Percentiles rank a stretch among this genome's conserved stretches.
Evolutionary conservation across 2,797 vertebrate genomes (phyloP).

Genomic region (Melanitta fusca): DNA sequence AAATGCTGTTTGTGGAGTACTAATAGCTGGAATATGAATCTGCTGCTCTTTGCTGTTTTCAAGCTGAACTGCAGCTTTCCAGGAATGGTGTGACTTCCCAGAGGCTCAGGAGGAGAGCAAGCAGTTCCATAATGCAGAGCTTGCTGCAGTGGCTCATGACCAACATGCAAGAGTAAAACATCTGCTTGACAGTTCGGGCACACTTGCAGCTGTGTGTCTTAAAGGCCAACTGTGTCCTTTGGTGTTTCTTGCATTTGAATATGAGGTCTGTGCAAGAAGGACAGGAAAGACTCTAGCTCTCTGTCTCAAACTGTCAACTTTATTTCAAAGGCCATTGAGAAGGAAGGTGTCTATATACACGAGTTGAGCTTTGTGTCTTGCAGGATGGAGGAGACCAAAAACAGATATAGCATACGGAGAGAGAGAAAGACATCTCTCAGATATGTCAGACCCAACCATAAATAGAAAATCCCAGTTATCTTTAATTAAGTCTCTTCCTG

Average conservation of each 20-base stretch:
- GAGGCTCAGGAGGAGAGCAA: not conserved
- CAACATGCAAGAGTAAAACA: not conserved
- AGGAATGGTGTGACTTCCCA: not conserved
- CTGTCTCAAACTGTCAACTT: not conserved
- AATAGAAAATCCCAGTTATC: not conserved
- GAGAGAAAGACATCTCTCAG: not conserved
- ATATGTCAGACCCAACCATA: not conserved
- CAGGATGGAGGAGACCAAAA: not conserved
- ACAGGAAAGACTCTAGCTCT: not conserved
- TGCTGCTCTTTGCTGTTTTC: not conserved
- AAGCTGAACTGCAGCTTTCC: not conserved
- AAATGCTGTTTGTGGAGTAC: not conserved
- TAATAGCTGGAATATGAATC: not conserved
- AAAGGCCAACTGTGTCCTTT: not conserved
- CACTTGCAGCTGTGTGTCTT: not conserved
- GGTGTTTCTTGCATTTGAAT: not conserved
- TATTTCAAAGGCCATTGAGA: not conserved
- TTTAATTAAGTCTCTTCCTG: slow-evolving; percentile 29
- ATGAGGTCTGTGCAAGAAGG: not conserved
- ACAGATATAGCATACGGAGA: not conserved
- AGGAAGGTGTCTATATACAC: not conserved
- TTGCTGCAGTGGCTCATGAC: not conserved
- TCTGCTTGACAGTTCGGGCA: not conserved
- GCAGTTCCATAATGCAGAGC: not conserved
- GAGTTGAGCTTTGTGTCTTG: not conserved